These are phyloP conservation scores for Gobio occitaniae DNA, from an alignment of 2,797 vertebrate genomes.

Conservation along the genomic window DNA sequence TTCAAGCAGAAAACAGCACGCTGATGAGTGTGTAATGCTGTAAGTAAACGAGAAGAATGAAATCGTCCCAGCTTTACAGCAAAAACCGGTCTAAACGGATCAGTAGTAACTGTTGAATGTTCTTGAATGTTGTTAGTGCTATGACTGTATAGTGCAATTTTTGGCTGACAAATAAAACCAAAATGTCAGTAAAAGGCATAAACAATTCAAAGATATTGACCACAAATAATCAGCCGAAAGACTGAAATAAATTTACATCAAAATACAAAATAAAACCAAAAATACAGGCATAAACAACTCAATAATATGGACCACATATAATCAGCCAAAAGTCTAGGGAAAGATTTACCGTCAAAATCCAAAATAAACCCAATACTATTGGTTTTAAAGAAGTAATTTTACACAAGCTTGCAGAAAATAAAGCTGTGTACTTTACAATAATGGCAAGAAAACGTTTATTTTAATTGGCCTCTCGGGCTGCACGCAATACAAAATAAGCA, in stretches of 20 bases:
- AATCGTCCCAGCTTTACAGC: conserved; percentile 2
- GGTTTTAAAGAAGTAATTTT: background rate
- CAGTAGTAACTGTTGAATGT: background rate
- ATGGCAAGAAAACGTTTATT: background rate
- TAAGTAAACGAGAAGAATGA: conserved; percentile 28
- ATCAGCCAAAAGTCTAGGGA: background rate
- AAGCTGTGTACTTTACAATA: background rate
- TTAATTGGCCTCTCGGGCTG: background rate
- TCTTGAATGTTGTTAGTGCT: background rate
- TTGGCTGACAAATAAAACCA: background rate
- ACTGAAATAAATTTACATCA: background rate
- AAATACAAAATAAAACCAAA: background rate
- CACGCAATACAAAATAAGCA: too few species aligned
- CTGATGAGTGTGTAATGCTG: conserved; percentile 35
- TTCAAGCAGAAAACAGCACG: conserved; percentile 35
- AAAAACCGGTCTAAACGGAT: background rate
- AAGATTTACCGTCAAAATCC: too few species aligned
- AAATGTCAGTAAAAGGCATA: background rate
- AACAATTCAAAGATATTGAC: background rate
- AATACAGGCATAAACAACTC: background rate
- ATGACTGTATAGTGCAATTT: background rate
- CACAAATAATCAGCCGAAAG: background rate
- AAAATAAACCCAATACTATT: background rate
- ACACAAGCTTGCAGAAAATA: background rate
- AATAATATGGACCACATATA: background rate